Conservation (phyloP, 2,113 vertebrate genomes). For the Oxyura jamaicensis region DNA sequence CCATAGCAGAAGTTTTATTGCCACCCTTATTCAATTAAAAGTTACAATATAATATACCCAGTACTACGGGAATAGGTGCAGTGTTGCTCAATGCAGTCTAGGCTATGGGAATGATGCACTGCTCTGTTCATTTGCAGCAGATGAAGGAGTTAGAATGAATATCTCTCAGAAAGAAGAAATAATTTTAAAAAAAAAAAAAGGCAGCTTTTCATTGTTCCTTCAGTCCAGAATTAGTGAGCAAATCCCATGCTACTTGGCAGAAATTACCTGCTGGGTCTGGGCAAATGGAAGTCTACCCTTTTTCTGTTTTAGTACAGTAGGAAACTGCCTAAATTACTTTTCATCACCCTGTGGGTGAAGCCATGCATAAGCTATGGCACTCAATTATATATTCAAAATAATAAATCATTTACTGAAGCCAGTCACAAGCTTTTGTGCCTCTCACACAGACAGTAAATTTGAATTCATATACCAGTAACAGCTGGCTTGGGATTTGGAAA, state of each 20-base stretch:
- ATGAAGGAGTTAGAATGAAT: not conserved
- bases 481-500: constrained; percentile 64
- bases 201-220: not conserved
- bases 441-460: constrained; percentile 2
- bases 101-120: not conserved
- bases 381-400: constrained; percentile 50
- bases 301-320: not conserved
- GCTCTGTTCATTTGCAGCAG: not conserved
- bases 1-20: not conserved
- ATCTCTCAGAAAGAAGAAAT: not conserved
- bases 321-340: constrained; percentile 35
- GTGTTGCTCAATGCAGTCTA: not conserved
- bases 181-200: not conserved
- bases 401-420: constrained; percentile 64
- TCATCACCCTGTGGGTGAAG: not conserved
- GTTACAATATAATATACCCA: not conserved
- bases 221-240: not conserved
- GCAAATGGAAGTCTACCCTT: not conserved
- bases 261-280: not conserved
- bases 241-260: not conserved
- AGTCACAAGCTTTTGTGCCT: constrained; percentile 20
- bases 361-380: not conserved
- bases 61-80: not conserved
- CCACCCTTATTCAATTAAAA: not conserved
- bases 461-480: constrained; percentile 40